phyloP scores from a whole-genome alignment of 2,888 invertebrate genomes.

The Drosophila atroscutellata region DNA sequence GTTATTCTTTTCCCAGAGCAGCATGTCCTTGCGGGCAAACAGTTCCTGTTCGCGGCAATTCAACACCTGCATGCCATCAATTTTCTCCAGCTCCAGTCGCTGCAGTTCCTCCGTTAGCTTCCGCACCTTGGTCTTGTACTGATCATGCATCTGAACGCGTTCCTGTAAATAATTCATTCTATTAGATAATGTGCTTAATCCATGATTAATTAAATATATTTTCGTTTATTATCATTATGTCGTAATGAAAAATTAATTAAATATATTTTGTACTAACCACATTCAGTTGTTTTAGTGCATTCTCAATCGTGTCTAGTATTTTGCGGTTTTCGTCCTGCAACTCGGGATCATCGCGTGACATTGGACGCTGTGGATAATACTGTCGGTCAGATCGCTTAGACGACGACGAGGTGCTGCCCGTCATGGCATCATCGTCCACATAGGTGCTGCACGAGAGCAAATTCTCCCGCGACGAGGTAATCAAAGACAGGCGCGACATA shows the following conservation, averaged over 20 bases:
- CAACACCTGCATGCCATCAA: constrained; percentile 86
- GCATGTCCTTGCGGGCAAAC: constrained; percentile 84
- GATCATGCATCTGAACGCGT: constrained; percentile 85
- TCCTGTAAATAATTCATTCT: constrained; percentile 81
- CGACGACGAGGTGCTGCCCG: constrained; percentile 75
- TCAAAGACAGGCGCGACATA: constrained; percentile 92
- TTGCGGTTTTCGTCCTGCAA: constrained; percentile 88
- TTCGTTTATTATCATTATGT: neutral
- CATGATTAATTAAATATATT: neutral
- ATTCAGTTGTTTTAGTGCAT: constrained; percentile 88
- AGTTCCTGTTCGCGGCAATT: constrained; percentile 86
- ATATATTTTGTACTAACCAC: constrained; percentile 67
- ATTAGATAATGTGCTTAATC: neutral
- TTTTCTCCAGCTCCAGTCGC: constrained; percentile 85
- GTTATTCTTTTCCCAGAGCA: constrained; percentile 85
- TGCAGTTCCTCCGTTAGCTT: constrained; percentile 86
- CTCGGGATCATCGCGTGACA: constrained; percentile 87
- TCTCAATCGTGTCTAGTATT: constrained; percentile 89
- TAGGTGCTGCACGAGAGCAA: constrained; percentile 86
- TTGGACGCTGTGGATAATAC: constrained; percentile 83
- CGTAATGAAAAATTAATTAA: neutral
- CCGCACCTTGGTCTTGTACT: constrained; percentile 84
- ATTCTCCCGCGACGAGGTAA: constrained; percentile 90
- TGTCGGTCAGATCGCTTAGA: constrained; percentile 82
- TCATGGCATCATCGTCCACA: constrained; percentile 81